Percentiles rank a stretch among this genome's conserved stretches.
phyloP scores from a whole-genome alignment of 1,140 invertebrate species.

The Drosophila pruinosa region DNA sequence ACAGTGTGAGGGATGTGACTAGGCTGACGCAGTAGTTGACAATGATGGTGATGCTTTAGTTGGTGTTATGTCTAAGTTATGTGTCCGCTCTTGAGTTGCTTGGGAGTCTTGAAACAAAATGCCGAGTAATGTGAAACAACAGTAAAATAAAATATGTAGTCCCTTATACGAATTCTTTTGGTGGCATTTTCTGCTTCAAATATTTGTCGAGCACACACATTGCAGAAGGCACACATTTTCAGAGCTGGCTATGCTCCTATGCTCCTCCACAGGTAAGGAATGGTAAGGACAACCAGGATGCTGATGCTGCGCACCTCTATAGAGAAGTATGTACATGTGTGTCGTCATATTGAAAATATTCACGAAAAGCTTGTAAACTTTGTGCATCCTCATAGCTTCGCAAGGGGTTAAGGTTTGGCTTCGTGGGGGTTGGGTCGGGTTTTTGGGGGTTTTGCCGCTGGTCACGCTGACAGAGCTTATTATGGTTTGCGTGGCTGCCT shows the following conservation, averaged over 20 bases:
- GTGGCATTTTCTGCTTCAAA: slow-evolving; percentile 60
- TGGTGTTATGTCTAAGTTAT: slow-evolving; percentile 28
- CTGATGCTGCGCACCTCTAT: slow-evolving; percentile 1
- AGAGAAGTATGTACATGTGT: slow-evolving; percentile 13
- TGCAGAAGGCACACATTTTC: slow-evolving; percentile 25
- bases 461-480: slow-evolving; percentile 62
- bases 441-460: slow-evolving; percentile 20
- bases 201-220: slow-evolving; percentile 58
- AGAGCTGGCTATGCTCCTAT: slow-evolving; percentile 24
- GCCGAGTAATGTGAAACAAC: slow-evolving; percentile 61
- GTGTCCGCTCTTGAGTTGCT: slow-evolving; percentile 20
- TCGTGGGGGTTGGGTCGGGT: neutral
- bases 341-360: slow-evolving; percentile 55
- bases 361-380: slow-evolving; percentile 51
- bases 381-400: slow-evolving; percentile 34
- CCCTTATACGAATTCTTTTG: slow-evolving; percentile 56
- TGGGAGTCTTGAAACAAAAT: slow-evolving; percentile 41
- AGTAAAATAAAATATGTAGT: slow-evolving; percentile 64
- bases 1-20: neutral
- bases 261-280: no score
- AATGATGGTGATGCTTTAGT: neutral
- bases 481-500: slow-evolving; percentile 39
- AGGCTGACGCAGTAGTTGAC: neutral
- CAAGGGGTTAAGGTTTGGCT: neutral
- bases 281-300: slow-evolving; percentile 30